Evolutionary conservation across 2,113 vertebrate species (phyloP).

Genomic region (Anolis carolinensis): DNA sequence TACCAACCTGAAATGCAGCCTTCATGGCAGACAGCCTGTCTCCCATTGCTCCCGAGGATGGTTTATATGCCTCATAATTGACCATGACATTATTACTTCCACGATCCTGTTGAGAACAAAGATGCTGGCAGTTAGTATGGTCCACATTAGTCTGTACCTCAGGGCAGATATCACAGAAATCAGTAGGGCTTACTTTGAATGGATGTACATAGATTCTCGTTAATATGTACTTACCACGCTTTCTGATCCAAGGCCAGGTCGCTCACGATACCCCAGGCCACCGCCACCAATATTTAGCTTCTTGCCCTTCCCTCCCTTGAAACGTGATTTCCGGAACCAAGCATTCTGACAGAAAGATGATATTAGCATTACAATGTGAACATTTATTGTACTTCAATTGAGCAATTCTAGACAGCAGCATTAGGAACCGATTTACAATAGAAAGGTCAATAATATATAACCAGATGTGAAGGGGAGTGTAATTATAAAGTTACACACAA

Average conservation of each 20-base stretch:
- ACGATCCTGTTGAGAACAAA: constrained; percentile 75
- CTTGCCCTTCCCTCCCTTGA: constrained; percentile 96
- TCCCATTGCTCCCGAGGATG: constrained; percentile 92
- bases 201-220: neutral
- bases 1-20: constrained; percentile 93
- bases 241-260: constrained; percentile 93
- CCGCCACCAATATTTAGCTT: constrained; percentile 96
- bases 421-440: neutral
- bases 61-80: constrained; percentile 92
- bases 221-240: constrained; percentile 83
- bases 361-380: neutral
- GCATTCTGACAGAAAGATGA: constrained; percentile 82
- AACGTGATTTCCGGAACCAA: constrained; percentile 97
- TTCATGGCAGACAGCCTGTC: constrained; percentile 98
- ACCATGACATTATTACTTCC: constrained; percentile 82
- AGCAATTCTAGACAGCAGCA: neutral
- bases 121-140: neutral
- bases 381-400: neutral
- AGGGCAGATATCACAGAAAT: neutral
- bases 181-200: neutral
- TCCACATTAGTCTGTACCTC: neutral
- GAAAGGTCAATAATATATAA: neutral
- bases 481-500: neutral
- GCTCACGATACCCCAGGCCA: constrained; percentile 93
- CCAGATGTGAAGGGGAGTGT: neutral